phyloP scores from a whole-genome alignment of 2,888 invertebrate genomes.

The Limenitis arthemis region DNA sequence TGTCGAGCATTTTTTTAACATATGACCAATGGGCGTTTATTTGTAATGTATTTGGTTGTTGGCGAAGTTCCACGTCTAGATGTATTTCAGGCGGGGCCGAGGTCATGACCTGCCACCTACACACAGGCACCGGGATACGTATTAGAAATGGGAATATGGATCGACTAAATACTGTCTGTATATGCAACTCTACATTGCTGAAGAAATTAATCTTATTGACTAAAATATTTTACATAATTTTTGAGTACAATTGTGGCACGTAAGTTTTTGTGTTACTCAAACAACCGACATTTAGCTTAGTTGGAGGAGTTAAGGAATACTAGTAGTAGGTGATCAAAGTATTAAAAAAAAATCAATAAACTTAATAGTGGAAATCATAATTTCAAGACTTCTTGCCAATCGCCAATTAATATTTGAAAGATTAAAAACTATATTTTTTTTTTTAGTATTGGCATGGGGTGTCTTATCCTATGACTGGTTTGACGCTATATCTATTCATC shows the following conservation, averaged over 20 bases:
- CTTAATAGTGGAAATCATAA: no score
- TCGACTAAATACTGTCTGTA: not conserved
- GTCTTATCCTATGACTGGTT: slow-evolving; percentile 71
- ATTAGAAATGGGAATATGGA: slow-evolving; percentile 1
- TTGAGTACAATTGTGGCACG: no score
- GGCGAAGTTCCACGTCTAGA: slow-evolving; percentile 44
- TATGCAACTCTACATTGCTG: no score
- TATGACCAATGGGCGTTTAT: slow-evolving; percentile 14
- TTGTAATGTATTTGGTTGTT: slow-evolving; percentile 26
- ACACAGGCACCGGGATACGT: not conserved
- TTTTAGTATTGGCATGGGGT: slow-evolving; percentile 76
- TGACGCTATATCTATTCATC: slow-evolving; percentile 59
- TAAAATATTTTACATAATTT: no score
- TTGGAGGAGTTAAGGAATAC: no score
- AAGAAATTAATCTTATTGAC: no score
- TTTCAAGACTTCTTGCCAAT: no score
- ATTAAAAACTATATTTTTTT: not conserved
- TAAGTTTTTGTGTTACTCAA: no score
- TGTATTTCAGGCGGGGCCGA: slow-evolving; percentile 46
- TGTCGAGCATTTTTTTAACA: slow-evolving; percentile 6
- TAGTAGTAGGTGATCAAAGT: no score
- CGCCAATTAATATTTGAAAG: no score
- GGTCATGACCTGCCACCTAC: slow-evolving; percentile 48
- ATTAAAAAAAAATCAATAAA: no score
- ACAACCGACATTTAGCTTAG: no score